Percentiles rank a stretch among this genome's conserved stretches.
These are phyloP conservation scores for Diphyllodes magnificus DNA, from an alignment of 2,113 vertebrate species.

Conservation along the genomic window DNA sequence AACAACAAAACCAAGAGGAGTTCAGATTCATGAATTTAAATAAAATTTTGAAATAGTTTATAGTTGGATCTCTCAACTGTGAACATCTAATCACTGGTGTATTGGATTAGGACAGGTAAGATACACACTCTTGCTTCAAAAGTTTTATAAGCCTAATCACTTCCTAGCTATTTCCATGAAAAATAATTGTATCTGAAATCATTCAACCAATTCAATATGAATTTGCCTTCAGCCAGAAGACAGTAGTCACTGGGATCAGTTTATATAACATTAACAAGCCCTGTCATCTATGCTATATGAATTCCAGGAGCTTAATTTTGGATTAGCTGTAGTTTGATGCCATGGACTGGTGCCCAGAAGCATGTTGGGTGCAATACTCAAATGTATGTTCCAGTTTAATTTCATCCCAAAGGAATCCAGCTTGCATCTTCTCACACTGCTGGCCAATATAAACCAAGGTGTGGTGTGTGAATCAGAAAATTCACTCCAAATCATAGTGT, in stretches of 20 bases:
- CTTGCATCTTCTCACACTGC: background rate
- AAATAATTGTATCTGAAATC: background rate
- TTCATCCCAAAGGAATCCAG: background rate
- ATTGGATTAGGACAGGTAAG: background rate
- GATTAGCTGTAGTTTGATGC: background rate
- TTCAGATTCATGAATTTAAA: background rate
- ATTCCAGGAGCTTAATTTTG: background rate
- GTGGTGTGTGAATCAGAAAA: background rate
- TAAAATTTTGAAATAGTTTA: background rate
- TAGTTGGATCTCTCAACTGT: background rate
- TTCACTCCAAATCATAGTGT: background rate
- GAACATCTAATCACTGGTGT: background rate
- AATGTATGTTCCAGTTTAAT: background rate
- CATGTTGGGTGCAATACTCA: background rate
- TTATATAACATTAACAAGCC: background rate
- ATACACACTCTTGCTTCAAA: background rate
- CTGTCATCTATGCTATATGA: background rate
- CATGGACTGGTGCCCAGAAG: background rate
- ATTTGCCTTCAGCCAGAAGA: background rate
- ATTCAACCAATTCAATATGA: background rate
- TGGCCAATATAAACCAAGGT: rapidly evolving
- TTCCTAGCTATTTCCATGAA: background rate
- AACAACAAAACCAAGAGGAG: rapidly evolving
- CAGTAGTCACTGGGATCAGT: background rate
- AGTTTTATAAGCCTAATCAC: background rate